Base-by-base conservation (phyloP, 2,888 invertebrate species). In the Thyatira batis region DNA sequence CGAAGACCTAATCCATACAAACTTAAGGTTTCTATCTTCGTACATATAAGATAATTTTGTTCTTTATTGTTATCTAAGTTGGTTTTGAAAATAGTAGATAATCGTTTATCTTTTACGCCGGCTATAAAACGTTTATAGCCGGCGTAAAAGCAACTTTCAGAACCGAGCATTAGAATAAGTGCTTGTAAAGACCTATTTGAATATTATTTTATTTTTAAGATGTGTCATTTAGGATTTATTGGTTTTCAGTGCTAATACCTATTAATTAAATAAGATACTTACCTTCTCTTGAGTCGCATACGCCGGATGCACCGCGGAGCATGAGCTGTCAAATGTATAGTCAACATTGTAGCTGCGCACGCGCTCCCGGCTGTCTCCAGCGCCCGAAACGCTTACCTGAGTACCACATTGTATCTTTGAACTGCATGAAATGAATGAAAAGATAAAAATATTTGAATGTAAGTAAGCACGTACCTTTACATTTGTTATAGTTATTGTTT, bases 351-450 rank as follows among this genome's bases (percentile, higher is more conserved):
- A 95, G 60, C 92, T 87, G 25, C 94, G 90, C 20, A 93, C 91
- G 43, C 95, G 92, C 73, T 94, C 93, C 5, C 95, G 90, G 71
- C 95, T 95, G 76, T 95, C 95, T 4, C 94, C 95, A 0, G 94
- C 94, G 74, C 94, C 94, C 75, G 94, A 93, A 57, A 93, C 85
- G 54, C 93, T 93, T 28, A 94, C 94, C 93, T 94, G 69, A 9
- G 57, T 53, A 69, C 45, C 53, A 69, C 45, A 13, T 23, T 46
- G 1, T 23, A n/a, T n/a, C 6, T 13, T 25, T 45, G 6, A n/a
- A n/a, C n/a, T n/a, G n/a, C n/a, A n/a, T n/a, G n/a, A n/a, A n/a
- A n/a, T n/a, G n/a, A n/a, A n/a, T n/a, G n/a, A n/a, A n/a, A n/a
- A 9, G 3, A 23, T 0, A 23, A 23, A 17, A 52, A 28, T 28